Conservation (phyloP, 1,140 invertebrate genomes). For the Akabosia matsudoensis region DNA sequence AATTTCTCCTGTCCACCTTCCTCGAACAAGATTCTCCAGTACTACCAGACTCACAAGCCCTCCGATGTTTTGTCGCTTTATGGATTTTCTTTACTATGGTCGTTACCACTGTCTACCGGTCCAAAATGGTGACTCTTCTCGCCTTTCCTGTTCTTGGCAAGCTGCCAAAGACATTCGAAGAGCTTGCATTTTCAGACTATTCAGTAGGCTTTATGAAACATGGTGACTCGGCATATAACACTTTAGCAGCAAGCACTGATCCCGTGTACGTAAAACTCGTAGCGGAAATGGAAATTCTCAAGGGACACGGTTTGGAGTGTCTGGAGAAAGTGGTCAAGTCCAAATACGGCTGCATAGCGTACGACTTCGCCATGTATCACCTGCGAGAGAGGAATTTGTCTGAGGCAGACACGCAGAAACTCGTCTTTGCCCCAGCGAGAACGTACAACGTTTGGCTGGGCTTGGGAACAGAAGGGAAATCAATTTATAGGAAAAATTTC, state of each 20-base stretch:
- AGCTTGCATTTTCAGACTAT: not conserved
- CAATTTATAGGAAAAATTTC: slow-evolving; percentile 35
- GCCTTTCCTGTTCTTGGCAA: not conserved
- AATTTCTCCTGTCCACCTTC: too few species aligned
- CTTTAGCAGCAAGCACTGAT: too few species aligned
- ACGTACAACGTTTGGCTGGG: not conserved
- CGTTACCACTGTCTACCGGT: too few species aligned
- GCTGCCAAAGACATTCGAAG: not conserved
- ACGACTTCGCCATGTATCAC: slow-evolving; percentile 29
- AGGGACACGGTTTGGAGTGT: slow-evolving; percentile 25
- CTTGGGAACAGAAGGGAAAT: slow-evolving; percentile 10
- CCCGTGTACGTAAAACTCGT: too few species aligned
- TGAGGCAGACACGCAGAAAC: not conserved
- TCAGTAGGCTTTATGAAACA: slow-evolving; percentile 15
- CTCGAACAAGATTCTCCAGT: too few species aligned
- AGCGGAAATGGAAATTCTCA: too few species aligned
- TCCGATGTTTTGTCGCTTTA: not conserved
- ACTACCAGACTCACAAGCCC: not conserved
- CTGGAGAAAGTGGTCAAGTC: too few species aligned
- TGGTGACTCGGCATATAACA: slow-evolving; percentile 29
- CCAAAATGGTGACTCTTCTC: too few species aligned
- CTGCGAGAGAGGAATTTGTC: slow-evolving; percentile 30
- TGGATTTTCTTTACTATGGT: slow-evolving; percentile 8
- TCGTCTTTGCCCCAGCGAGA: too few species aligned
- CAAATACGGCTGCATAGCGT: slow-evolving; percentile 29